Evolutionary conservation across 2,888 invertebrate species (phyloP).

Genomic region (Sepioteuthis lessoniana): DNA sequence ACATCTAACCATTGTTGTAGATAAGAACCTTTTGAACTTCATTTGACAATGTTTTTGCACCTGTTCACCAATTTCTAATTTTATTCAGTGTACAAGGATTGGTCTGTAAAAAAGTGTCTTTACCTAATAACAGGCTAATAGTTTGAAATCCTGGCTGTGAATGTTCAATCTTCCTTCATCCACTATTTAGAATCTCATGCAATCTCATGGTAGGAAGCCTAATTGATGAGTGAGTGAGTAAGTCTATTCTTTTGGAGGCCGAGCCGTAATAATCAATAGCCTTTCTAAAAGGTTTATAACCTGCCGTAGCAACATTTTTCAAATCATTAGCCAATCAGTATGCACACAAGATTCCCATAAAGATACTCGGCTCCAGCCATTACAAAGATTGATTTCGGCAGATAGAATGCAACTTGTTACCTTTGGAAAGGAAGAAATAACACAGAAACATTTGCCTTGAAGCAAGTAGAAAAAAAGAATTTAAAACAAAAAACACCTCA

Average conservation of each 20-base stretch:
- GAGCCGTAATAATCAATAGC: background rate
- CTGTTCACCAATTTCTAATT: background rate
- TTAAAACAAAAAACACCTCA: background rate
- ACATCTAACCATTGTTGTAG: background rate
- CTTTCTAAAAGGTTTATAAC: background rate
- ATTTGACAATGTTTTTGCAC: background rate
- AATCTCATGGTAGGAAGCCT: background rate
- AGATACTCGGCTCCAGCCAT: constrained; percentile 4
- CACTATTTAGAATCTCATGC: background rate
- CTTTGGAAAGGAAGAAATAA: background rate
- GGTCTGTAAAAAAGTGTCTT: background rate
- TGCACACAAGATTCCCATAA: constrained; percentile 13
- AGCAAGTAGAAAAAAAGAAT: background rate
- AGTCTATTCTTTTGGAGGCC: background rate
- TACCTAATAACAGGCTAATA: background rate
- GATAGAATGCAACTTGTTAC: background rate
- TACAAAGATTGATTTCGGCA: background rate
- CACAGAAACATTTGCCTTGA: background rate
- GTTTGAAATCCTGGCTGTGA: background rate
- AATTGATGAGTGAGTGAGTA: background rate
- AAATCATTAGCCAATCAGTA: constrained; percentile 20
- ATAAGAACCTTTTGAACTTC: background rate
- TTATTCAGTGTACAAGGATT: background rate
- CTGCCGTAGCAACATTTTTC: background rate
- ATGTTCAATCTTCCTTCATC: background rate